phyloP scores from a whole-genome alignment of 2,113 vertebrate species.

The Dasyornis broadbenti region DNA sequence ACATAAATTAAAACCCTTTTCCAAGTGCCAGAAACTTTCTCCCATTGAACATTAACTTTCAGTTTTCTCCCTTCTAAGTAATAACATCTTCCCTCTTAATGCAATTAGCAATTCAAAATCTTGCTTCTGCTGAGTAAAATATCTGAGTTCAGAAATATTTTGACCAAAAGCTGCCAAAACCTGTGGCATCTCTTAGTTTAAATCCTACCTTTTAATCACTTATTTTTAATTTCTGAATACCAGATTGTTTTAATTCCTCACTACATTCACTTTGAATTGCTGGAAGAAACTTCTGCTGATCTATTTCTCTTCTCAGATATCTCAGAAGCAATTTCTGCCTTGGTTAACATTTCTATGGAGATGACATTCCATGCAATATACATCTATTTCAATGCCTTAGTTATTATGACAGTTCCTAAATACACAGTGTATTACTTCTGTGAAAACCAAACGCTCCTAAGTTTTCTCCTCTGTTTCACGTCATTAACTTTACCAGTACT shows the following conservation, averaged over 20 bases:
- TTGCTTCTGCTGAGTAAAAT: neutral
- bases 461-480: conserved; percentile 19
- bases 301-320: neutral
- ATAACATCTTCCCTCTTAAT: neutral
- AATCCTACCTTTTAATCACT: neutral
- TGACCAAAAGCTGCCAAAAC: neutral
- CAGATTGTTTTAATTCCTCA: neutral
- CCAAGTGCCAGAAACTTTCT: neutral
- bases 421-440: neutral
- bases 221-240: neutral
- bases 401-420: neutral
- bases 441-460: neutral
- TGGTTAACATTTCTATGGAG: neutral
- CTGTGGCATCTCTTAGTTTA: neutral
- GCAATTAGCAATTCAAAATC: neutral
- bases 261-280: neutral
- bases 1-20: neutral
- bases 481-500: conserved; percentile 19
- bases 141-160: neutral
- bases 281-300: neutral
- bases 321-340: neutral
- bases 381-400: neutral
- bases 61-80: neutral
- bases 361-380: neutral
- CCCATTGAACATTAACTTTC: neutral